Evolutionary conservation across 2,888 invertebrate species (phyloP).

Genomic region (Drosophila tanythrix): DNA sequence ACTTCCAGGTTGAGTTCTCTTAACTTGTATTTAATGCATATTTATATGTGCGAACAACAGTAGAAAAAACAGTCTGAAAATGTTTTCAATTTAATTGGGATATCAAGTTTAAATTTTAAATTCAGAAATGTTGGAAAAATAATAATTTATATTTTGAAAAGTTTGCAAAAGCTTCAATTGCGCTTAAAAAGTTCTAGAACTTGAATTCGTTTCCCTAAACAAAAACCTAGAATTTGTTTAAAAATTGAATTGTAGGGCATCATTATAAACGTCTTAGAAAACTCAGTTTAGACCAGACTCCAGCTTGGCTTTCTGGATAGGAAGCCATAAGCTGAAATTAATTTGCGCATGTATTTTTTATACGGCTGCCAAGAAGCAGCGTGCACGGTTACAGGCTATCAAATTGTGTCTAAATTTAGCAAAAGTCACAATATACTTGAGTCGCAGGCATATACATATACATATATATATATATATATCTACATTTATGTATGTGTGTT

Average conservation of each 20-base stretch:
- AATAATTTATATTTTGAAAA: neutral
- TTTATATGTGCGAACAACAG: neutral
- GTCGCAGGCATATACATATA: neutral
- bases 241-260: neutral
- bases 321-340: constrained; percentile 16
- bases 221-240: neutral
- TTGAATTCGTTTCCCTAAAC: neutral
- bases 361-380: neutral
- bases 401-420: constrained; percentile 19
- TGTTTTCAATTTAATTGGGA: neutral
- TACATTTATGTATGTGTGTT: neutral
- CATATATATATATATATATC: too few relatives aligned
- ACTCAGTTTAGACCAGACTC: neutral
- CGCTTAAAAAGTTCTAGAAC: neutral
- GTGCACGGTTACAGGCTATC: neutral
- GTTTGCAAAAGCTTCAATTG: neutral
- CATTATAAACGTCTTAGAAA: neutral
- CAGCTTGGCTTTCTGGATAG: neutral
- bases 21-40: neutral
- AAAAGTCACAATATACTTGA: constrained; percentile 1
- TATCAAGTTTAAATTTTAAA: neutral
- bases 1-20: neutral
- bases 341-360: constrained; percentile 1
- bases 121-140: neutral
- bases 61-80: neutral